Percentiles rank a stretch among this genome's conserved stretches.
phyloP scores from a whole-genome alignment of 2,797 vertebrate genomes.

The Coendou prehensilis region DNA sequence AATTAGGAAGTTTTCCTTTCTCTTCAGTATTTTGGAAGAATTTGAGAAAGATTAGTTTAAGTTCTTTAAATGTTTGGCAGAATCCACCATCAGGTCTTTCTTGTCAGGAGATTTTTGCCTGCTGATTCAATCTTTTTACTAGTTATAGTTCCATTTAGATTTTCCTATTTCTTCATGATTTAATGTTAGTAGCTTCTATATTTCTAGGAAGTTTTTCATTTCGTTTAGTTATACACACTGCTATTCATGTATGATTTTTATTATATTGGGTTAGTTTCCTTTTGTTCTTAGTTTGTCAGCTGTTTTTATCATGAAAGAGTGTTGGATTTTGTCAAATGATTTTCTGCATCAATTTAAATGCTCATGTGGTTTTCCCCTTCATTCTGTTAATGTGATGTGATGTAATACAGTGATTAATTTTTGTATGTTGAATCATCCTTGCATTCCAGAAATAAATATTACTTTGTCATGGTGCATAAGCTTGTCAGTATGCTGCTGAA shows the following conservation, averaged over 20 bases:
- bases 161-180: slow-evolving; percentile 1
- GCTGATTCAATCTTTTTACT: not conserved
- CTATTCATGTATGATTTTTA: not conserved
- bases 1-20: not conserved
- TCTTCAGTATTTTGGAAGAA: not conserved
- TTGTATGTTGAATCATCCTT: not conserved
- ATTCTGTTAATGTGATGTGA: not conserved
- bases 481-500: not conserved
- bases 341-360: not conserved
- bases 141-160: not conserved
- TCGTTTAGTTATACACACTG: not conserved
- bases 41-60: not conserved
- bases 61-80: not conserved
- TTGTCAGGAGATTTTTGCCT: not conserved
- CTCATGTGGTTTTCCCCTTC: not conserved
- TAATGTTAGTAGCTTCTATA: not conserved
- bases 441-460: not conserved
- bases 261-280: not conserved
- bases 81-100: not conserved
- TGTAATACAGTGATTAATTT: not conserved
- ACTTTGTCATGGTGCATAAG: not conserved
- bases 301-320: not conserved
- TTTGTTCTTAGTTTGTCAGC: not conserved
- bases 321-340: not conserved
- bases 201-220: not conserved